phyloP scores from a whole-genome alignment of 2,797 vertebrate genomes.

The Otus scops region DNA sequence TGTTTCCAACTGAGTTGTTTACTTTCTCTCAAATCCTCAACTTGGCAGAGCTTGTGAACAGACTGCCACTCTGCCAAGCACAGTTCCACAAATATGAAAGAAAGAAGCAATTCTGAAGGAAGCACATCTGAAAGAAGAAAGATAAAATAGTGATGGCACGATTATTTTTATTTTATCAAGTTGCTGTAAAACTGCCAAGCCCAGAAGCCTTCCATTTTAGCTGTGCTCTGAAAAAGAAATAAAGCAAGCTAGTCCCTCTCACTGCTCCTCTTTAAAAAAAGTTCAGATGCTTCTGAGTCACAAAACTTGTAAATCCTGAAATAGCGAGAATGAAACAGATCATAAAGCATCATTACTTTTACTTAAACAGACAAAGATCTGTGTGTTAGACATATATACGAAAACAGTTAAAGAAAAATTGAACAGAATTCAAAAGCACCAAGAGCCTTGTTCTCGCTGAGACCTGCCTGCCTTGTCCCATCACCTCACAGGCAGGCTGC shows the following conservation, averaged over 20 bases:
- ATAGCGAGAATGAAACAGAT: not conserved
- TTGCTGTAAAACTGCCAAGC: conserved; percentile 52
- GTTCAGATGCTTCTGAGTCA: conserved; percentile 2
- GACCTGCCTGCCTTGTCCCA: not conserved
- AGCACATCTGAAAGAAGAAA: conserved; percentile 49
- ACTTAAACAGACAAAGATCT: conserved; percentile 17
- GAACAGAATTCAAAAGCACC: not conserved
- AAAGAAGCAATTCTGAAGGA: conserved; percentile 43
- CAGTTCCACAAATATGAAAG: conserved; percentile 36
- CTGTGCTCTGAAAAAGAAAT: not conserved
- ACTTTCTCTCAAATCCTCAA: conserved; percentile 43
- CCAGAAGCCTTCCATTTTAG: not conserved
- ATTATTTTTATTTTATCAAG: conserved; percentile 65
- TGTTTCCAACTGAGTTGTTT: conserved; percentile 50
- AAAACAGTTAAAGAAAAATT: not conserved
- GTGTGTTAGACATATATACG: not conserved
- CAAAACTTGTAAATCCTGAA: not conserved
- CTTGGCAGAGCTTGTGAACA: conserved; percentile 52
- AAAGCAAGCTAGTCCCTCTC: not conserved
- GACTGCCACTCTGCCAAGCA: conserved; percentile 30
- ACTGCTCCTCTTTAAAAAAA: not conserved
- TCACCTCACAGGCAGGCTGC: not conserved
- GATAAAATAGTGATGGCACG: conserved; percentile 48
- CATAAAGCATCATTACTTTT: conserved; percentile 29
- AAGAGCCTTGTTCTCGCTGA: not conserved